Base-by-base conservation (phyloP, 1,140 invertebrate species). In the Danaus melanippus region DNA sequence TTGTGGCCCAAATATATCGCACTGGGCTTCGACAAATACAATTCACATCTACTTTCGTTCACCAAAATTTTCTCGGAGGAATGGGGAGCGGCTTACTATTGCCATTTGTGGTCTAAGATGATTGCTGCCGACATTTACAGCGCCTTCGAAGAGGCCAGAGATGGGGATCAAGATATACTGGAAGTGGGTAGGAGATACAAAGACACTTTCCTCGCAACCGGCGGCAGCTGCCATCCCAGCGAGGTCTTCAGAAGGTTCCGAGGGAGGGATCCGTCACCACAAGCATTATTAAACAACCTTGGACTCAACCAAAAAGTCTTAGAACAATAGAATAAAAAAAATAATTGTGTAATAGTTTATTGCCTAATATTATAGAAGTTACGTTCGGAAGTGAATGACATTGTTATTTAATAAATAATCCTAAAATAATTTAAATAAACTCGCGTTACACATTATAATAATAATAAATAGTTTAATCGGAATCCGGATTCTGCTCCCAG, bases 171-270 rank as follows among this genome's bases (percentile, higher is more conserved):
- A 12, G 79, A 90, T 56, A 72, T 90, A 42, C 56, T 79, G 12
- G 79, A 88, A 40, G 88, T 92, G 8, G 92, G 92, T 0, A 88
- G 88, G 58, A 88, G 96, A 56, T 98, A 95, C 73, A 91, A 93
- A 59, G 92, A 95, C 50, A 97, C 95, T 2, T 97, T 95, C 82
- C 87, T 98, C n/a, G 87, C 93, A 0, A 86, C 92, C 10, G 96
- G 96, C 9, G 96, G 96, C 7, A 92, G 91, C 58, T 91, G 92
- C 63, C 90, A 94, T 64, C 90, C 94, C 0, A 91, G 88, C 62
- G 94, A 97, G 89, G 90, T 96, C 7, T 99, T 98, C 81, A 90
- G 96, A 55, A 90, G 92, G 69, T 98, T 98, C 82, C 88, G 95
- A 67, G 97, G 97, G 2, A 89, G 97, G 42, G 96, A 99, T 88